Base-by-base conservation (phyloP, 2,113 vertebrate species). In the Scophthalmus maximus region DNA sequence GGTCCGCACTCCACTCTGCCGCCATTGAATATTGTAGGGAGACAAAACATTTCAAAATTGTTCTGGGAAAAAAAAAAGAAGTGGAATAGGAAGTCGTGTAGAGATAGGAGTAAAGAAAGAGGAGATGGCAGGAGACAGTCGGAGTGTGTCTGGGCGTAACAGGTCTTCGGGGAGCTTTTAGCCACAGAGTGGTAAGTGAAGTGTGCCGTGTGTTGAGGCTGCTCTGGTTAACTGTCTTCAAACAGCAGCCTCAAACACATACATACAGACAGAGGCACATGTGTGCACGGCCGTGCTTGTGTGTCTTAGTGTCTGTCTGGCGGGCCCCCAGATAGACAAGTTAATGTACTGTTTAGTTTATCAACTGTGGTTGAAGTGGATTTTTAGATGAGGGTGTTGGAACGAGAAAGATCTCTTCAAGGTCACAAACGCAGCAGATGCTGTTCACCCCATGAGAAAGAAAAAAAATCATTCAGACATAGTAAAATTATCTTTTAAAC, bases 111-210 rank as follows among this genome's bases (percentile, higher is more conserved):
- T 22, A 63, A 73, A 52, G 38, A 47, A 68, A 38, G 53, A 57
- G 70, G 38, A 68, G 51, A 71, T 67, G 78, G 71, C 4, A 3
- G 75, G 55, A 85, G 88, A 86, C 78, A 71, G 76, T 77, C 62
- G 74, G 79, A 69, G 79, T 79, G 79, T 78, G 83, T 84, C 84
- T 81, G 74, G 29, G 61, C 4, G 10, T 72, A 85, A 82, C 68
- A 75, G 72, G 82, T 83, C 87, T 87, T 79, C 8, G 8, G 87
- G 79, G 87, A 90, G 85, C 84, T 79, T 83, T 91, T 83, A 90
- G 74, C 72, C 63, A 44, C 62, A 34, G 69, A 70, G 87, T 88
- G 88, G 62, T 81, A 89, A 89, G 84, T 91, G 88, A 91, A 78
- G 76, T 36, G 20, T 60, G 74, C 69, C 82, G 47, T 88, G 71